phyloP scores from a whole-genome alignment of 2,888 invertebrate species.

The Sphaerophoria rueppellii region DNA sequence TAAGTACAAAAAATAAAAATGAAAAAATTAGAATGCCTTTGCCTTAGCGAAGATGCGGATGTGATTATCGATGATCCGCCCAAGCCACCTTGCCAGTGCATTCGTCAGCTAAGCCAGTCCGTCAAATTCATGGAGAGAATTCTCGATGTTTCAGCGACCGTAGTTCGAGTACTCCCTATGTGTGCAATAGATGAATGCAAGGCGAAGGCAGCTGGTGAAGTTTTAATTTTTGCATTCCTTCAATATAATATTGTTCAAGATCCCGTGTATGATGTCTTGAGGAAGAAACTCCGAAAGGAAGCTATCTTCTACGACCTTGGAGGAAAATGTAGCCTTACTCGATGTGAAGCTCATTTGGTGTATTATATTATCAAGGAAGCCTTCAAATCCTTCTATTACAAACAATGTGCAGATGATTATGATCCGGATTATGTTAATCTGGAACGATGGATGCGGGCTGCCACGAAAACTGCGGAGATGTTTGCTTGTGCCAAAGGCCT shows the following conservation, averaged over 20 bases:
- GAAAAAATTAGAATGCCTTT: slow-evolving; percentile 6
- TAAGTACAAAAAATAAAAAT: slow-evolving; percentile 10
- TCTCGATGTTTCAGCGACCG: slow-evolving; percentile 78
- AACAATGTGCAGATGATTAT: slow-evolving; percentile 75
- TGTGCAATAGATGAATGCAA: slow-evolving; percentile 81
- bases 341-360: slow-evolving; percentile 79
- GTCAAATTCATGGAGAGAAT: slow-evolving; percentile 80
- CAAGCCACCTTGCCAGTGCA: slow-evolving; percentile 53
- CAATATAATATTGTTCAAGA: slow-evolving; percentile 80
- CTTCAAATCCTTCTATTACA: slow-evolving; percentile 80
- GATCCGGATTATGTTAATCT: slow-evolving; percentile 77
- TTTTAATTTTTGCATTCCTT: slow-evolving; percentile 79
- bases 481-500: slow-evolving; percentile 79
- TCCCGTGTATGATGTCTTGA: slow-evolving; percentile 77
- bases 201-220: slow-evolving; percentile 79
- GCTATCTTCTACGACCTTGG: slow-evolving; percentile 79
- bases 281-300: slow-evolving; percentile 79
- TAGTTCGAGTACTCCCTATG: slow-evolving; percentile 79
- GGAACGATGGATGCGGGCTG: slow-evolving; percentile 80
- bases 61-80: slow-evolving; percentile 50
- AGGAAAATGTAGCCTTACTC: slow-evolving; percentile 80
- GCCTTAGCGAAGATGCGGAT: slow-evolving; percentile 39
- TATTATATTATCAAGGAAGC: slow-evolving; percentile 80
- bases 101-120: slow-evolving; percentile 73
- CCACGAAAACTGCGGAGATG: slow-evolving; percentile 78